Base-by-base conservation (phyloP, 2,797 vertebrate genomes). In the Poeciliopsis gracilis region DNA sequence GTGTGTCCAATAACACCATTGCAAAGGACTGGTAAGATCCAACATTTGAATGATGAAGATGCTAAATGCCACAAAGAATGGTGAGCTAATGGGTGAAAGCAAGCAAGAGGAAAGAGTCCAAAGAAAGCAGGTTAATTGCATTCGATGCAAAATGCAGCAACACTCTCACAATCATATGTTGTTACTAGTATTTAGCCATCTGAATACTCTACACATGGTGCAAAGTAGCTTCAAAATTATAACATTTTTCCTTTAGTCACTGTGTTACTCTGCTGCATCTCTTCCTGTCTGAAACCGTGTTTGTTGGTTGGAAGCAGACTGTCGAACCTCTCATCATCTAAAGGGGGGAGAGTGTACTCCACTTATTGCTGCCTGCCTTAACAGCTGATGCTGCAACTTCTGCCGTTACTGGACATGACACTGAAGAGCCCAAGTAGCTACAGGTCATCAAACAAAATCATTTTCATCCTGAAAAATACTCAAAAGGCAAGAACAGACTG, bases 401-500 rank as follows among this genome's bases (percentile, higher is more conserved):
- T 25, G 43, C 2, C 36, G 41, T 18, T 61, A 43, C 57, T 25
- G 15, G 23, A 36, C 38, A 43, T 12, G 72, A 41, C 72, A 55
- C 59, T 36, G 36, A 69, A 71, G 41, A 71, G 71, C 66, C 4
- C 63, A 13, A 45, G 41, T 66, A 28, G 53, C 16, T 25, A 51
- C 36, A 16, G 28, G 57, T 47, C 57, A 61, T 73, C 30, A 33
- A 70, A 67, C 20, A 15, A 46, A 74, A 49, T 61, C 74, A 72
- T 53, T 30, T 49, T 59, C 23, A 41, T 47, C 23, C 16, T 47
- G 25, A 61, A 61, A 53, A 53, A 79, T 45, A 18, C 11, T 38
- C 33, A 57, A 75, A 70, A 33, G 25, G 12, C 73, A 80, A 75
- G 45, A 66, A 66, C 16, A 51, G 49, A 71, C 16, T 51, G 18